Evolutionary conservation across 2,797 vertebrate genomes (phyloP), one percentile per base, ranked within the genome.

Genomic region (Pangasius krempfi): DNA sequence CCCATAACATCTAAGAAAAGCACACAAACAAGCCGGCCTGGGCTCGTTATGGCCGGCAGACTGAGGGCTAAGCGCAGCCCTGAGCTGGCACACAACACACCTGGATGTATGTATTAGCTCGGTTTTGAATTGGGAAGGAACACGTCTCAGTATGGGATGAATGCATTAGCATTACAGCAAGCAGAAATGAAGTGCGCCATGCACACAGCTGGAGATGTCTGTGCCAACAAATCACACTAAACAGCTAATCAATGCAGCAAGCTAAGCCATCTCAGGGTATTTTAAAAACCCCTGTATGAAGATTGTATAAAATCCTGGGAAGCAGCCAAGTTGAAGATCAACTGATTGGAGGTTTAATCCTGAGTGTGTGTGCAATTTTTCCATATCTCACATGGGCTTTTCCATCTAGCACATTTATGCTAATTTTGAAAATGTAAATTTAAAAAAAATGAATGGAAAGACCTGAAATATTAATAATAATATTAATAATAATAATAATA

Each of bases 1-100:
- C 76, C 78, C 85, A 89, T 66, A 90, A 76, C 78, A n/a, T 90
- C 83, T 64, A 90, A 91, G 90, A 92, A 70, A 81, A 79, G 83
- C 54, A 75, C 33, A 87, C 89, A 91, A 90, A 90, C 89, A 86
- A 91, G 58, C 86, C n/a, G 52, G 80, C 83, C 89, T n/a, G 60
- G 82, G 37, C 83, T 86, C 86, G 81, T 88, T 76, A 85, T 10
- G 85, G 60, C 62, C 30, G 27, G 75, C 56, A 1, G 44, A 75
- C 37, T 25, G 18, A 25, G 25, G 33, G 25, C 27, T 62, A 86
- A 47, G 72, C 37, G 22, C 40, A 50, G 33, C 72, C 85, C 27
- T 8, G 85, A 76, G 64, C 62, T 14, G 52, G 58, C 33, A 16
- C 5, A 0, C 30, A 9, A 80, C 30, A 40, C 16, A 54, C 18